Evolutionary conservation across 2,888 invertebrate genomes (phyloP), one percentile per base, ranked within the genome.

Genomic region (Tetanocera ferruginea): DNA sequence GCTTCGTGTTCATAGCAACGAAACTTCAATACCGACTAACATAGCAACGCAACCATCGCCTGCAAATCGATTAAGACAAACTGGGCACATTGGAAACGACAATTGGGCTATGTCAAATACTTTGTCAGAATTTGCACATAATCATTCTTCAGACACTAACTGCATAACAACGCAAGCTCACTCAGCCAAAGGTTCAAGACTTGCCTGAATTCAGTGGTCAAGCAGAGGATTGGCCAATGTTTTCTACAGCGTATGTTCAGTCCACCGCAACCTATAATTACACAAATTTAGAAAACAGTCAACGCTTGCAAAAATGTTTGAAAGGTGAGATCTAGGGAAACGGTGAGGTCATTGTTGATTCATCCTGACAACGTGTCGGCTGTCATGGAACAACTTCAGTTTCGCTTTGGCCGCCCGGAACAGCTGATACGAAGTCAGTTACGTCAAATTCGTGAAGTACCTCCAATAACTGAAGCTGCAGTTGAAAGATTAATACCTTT

Each of bases 361-460:
- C 66, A 79, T 34, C 79, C 80, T 8, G 28, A 76, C 23, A 80
- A 79, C 52, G 76, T 79, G 17, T 17, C 8, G 9, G 57, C 76
- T 17, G 74, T 76, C 5, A 78, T 81, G 28, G 78, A 79, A 17
- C 78, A 78, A 28, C 67, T 81, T 11, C 62, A 76, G 34, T 73
- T 81, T 34, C 78, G 71, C 11, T 80, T 80, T 76, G 81, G 82
- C n/a, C 77, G 79, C 19, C 79, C 81, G n/a, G 79, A 81, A 51
- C 70, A 75, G 43, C 64, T 81, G 37, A 75, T 81, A 43, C 75
- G 77, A n/a, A 67, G 76, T 28, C 75, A 75, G 55, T 34, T 75
- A 31, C 49, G 64, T 14, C 11, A 28, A 43, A 75, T 80, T 5
- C 55, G 71, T 5, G 67, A 77, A 23, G 64, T 79, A 28, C 31